Conservation (phyloP, 2,888 invertebrate genomes). For the Hirtodrosophila cameraria region DNA sequence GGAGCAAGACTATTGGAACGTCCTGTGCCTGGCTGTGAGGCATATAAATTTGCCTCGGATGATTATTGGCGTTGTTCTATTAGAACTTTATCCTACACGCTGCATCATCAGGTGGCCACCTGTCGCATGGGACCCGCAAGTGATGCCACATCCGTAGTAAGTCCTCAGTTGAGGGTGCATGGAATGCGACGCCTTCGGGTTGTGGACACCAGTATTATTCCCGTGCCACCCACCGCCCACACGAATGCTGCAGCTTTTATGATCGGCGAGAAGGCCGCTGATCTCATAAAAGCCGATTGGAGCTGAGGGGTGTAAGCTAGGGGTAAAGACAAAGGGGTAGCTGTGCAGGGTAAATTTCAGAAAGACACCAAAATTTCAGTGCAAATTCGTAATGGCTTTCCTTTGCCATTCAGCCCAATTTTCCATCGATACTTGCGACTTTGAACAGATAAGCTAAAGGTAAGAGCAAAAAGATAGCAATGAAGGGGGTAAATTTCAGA, state of each 20-base stretch:
- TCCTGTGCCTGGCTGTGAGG: constrained; percentile 85
- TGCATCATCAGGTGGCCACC: constrained; percentile 88
- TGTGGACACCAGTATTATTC: constrained; percentile 89
- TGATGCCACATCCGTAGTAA: constrained; percentile 88
- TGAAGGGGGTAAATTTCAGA: too few relatives aligned
- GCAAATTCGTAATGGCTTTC: too few relatives aligned
- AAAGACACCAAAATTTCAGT: too few relatives aligned
- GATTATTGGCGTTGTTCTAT: constrained; percentile 90
- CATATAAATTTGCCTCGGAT: constrained; percentile 85
- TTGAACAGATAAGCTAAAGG: too few relatives aligned
- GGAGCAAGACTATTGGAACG: constrained; percentile 86
- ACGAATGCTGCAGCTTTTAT: constrained; percentile 89
- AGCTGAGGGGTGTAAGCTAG: constrained; percentile 16
- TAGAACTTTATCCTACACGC: constrained; percentile 86
- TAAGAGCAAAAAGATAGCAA: too few relatives aligned
- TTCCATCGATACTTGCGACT: too few relatives aligned
- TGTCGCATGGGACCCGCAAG: constrained; percentile 89
- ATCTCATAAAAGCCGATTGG: constrained; percentile 85
- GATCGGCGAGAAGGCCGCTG: constrained; percentile 90
- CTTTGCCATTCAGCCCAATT: too few relatives aligned
- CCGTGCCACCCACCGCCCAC: constrained; percentile 87
- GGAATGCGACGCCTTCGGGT: constrained; percentile 87
- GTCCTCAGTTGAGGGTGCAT: constrained; percentile 87
- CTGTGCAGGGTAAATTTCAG: too few relatives aligned
- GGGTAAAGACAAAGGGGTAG: too few relatives aligned